A percentile compares a stretch with the other conserved stretches of the same genome.
Evolutionary conservation across 1,140 invertebrate genomes (phyloP).

Genomic region (Caerostris darwini): DNA sequence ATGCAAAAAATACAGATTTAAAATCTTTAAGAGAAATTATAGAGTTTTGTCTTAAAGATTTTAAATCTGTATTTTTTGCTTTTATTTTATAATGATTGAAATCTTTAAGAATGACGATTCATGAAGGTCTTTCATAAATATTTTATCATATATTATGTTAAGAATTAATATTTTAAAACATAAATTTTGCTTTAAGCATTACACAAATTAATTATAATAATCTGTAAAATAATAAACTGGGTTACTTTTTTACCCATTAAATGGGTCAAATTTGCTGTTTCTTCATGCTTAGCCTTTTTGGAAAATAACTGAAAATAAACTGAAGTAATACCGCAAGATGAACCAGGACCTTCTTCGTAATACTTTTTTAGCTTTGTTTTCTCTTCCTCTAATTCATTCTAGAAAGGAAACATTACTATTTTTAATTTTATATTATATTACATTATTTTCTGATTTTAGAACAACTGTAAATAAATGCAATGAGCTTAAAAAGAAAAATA

Average conservation of each 20-base stretch:
- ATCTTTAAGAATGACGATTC: too few relatives aligned
- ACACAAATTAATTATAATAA: background rate
- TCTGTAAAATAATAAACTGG: background rate
- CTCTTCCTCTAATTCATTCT: slow-evolving; percentile 85
- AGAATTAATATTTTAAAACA: background rate
- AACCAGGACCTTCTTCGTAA: slow-evolving; percentile 85
- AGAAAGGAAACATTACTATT: background rate
- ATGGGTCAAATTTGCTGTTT: slow-evolving; percentile 80
- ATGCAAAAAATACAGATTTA: too few relatives aligned
- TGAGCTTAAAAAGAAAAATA: too few relatives aligned
- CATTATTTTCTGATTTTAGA: too few relatives aligned
- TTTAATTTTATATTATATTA: too few relatives aligned
- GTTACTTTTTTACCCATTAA: slow-evolving; percentile 73
- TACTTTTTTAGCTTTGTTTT: slow-evolving; percentile 87
- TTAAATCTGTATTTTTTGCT: too few relatives aligned
- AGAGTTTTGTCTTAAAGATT: too few relatives aligned
- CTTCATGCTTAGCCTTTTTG: slow-evolving; percentile 81
- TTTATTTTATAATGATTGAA: too few relatives aligned
- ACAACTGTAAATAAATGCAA: too few relatives aligned
- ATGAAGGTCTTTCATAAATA: slow-evolving; percentile 29
- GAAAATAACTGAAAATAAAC: slow-evolving; percentile 88
- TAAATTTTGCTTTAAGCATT: background rate
- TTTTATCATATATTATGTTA: background rate
- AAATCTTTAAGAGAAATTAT: too few relatives aligned
- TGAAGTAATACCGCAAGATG: slow-evolving; percentile 88